phyloP scores from a whole-genome alignment of 35 echinoderm and acorn worm genomes.

The Diadema setosum region DNA sequence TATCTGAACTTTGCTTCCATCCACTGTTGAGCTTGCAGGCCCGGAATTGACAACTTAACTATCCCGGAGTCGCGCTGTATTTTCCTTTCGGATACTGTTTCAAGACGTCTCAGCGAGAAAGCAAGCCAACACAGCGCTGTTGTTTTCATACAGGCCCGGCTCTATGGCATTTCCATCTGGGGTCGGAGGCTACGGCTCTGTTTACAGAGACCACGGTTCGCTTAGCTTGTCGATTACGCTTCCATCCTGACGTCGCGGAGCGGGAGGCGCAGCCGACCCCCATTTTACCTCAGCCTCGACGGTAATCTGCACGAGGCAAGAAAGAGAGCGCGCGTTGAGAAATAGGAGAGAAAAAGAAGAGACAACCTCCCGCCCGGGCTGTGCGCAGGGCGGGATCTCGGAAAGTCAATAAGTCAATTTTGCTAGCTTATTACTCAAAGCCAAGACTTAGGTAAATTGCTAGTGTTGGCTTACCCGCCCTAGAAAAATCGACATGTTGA shows the following conservation, averaged over 20 bases:
- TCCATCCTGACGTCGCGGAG: neutral
- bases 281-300: neutral
- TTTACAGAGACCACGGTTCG: conserved; percentile 14
- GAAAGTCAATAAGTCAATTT: neutral
- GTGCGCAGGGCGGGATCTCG: neutral
- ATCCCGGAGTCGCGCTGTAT: neutral
- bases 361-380: neutral
- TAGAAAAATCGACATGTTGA: neutral
- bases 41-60: conserved; percentile 20
- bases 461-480: neutral
- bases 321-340: neutral
- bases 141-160: neutral
- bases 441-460: conserved; percentile 19
- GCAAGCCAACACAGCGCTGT: neutral
- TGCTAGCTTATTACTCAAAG: neutral
- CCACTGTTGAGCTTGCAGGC: neutral
- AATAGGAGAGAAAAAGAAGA: neutral
- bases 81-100: conserved; percentile 7
- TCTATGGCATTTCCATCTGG: conserved; percentile 24
- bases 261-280: neutral
- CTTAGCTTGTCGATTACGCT: neutral
- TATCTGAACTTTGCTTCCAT: conserved; percentile 9
- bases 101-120: conserved; percentile 9
- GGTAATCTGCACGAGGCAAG: neutral
- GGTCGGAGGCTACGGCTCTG: neutral